Evolutionary conservation across 2,797 vertebrate genomes (phyloP), one percentile per base, ranked within the genome.

Genomic region (Falco peregrinus): DNA sequence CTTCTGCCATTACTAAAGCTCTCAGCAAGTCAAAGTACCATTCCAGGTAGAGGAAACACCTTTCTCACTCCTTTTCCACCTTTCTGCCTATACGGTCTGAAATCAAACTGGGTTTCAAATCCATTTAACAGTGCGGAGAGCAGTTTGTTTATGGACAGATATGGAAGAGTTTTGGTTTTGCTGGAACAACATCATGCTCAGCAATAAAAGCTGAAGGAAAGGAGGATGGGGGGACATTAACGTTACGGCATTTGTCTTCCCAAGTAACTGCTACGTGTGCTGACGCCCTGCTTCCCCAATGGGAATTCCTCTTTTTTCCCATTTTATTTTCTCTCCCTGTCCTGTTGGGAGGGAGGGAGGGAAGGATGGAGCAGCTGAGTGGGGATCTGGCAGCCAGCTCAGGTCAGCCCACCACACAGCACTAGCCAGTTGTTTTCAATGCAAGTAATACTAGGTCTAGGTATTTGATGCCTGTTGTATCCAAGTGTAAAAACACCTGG

Each of bases 1-100:
- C 97, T 31, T 96, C 97, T 48, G 95, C 96, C 65, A 94, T 98
- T 82, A 96, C 96, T 73, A 98, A 97, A 97, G 97, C 97, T 77
- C 97, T 98, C 33, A 24, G 85, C 93, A 98, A 97, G 91, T 96
- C 97, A 8, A 98, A 94, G 65, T 81, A 78, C 60, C 93, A 94
- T 68, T 96, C 97, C 96, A 98, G 98, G 98, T 98, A 96, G n/a
- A 93, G 91, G 47, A 78, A 63, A 31, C 47, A 45, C 13, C 61
- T 79, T 89, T 93, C 48, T 78, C 43, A 60, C 11, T 80, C 69
- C 21, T 78, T 47, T 89, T 73, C 45, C 31, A 54, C 79, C 50
- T 33, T 89, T 75, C 61, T 94, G 65, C 39, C 6, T n/a, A 6
- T 26, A 43, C 3, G 8, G 45, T 63, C 60, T 60, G 67, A 74